Percentiles rank a stretch among this genome's conserved stretches.
Conservation (phyloP, 2,797 vertebrate species). For the Myotis pilosus region DNA sequence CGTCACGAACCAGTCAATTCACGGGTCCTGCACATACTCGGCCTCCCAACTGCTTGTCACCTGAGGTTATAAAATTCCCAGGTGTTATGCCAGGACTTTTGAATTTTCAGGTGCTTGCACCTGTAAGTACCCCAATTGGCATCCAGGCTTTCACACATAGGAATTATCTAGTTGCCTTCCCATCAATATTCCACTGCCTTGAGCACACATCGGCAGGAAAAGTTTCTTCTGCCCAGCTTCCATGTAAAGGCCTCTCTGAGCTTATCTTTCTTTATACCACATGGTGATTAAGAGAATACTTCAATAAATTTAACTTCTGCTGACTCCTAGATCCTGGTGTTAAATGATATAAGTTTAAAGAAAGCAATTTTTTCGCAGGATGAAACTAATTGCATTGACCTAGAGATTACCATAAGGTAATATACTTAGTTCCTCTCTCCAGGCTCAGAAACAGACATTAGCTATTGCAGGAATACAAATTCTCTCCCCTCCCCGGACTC, state of each 20-base stretch:
- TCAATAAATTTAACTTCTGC: constrained; percentile 58
- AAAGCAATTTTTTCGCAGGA: constrained; percentile 32
- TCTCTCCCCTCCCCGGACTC: neutral
- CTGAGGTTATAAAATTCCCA: neutral
- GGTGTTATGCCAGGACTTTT: neutral
- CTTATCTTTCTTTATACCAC: constrained; percentile 31
- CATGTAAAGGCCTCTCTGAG: neutral
- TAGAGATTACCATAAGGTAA: constrained; percentile 47
- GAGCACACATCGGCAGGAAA: neutral
- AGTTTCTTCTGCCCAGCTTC: constrained; percentile 12
- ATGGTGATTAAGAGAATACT: constrained; percentile 39
- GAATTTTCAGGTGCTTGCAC: neutral
- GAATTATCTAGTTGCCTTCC: neutral
- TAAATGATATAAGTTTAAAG: constrained; percentile 55
- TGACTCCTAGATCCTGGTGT: constrained; percentile 46
- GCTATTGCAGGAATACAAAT: neutral
- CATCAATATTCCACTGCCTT: neutral
- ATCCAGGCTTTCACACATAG: neutral
- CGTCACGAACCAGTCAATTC: neutral
- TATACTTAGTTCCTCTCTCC: neutral
- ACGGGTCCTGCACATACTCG: neutral
- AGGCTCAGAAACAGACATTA: neutral
- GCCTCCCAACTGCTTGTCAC: neutral
- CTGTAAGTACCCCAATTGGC: neutral
- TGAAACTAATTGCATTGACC: constrained; percentile 58